phyloP scores from a whole-genome alignment of 1,140 invertebrate species.

The Zaprionus inermis region DNA sequence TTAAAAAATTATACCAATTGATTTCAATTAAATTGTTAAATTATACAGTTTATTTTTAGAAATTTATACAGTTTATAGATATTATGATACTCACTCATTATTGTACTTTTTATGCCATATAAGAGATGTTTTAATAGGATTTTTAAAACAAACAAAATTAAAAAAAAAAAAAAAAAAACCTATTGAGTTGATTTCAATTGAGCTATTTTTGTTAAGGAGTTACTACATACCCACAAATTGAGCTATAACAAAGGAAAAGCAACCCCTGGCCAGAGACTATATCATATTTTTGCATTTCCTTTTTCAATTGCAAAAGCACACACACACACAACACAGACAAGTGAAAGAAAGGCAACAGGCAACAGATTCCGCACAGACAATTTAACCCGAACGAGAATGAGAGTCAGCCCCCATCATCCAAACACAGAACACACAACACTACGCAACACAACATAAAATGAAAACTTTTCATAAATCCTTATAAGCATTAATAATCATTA shows the following conservation, averaged over 20 bases:
- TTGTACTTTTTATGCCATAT: no score
- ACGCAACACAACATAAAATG: conserved; percentile 30
- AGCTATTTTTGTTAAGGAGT: not conserved
- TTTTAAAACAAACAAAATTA: no score
- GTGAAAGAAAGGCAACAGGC: conserved; percentile 40
- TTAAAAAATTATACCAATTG: conserved; percentile 14
- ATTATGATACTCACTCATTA: no score
- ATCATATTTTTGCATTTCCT: conserved; percentile 21
- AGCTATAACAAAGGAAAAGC: not conserved
- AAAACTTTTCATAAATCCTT: conserved; percentile 68
- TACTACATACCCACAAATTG: not conserved
- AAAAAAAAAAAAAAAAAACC: no score
- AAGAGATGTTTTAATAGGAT: no score
- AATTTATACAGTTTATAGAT: no score
- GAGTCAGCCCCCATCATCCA: not conserved
- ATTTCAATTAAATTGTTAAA: not conserved
- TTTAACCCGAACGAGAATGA: conserved; percentile 47
- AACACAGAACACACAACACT: not conserved
- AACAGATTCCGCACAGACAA: conserved; percentile 55
- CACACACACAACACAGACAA: not conserved
- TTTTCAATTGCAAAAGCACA: conserved; percentile 54
- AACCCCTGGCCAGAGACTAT: not conserved
- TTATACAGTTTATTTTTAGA: not conserved
- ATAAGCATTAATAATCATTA: conserved; percentile 79
- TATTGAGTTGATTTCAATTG: not conserved